Conservation (phyloP, 2,113 vertebrate species). For the Anthoscopus minutus region DNA sequence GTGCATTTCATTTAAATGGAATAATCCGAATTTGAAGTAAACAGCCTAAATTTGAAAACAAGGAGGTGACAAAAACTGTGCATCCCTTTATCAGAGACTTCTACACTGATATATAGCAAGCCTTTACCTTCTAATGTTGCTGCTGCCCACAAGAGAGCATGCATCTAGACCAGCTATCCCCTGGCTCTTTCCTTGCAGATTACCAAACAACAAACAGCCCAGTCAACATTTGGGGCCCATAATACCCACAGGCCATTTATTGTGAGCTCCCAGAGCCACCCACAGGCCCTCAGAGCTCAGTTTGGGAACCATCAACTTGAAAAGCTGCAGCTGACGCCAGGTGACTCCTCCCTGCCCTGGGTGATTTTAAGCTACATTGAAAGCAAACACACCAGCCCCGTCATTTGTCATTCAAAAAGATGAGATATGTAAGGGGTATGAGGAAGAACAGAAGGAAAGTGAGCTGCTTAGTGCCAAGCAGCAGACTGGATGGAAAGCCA, state of each 20-base stretch:
- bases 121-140: not conserved
- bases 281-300: not conserved
- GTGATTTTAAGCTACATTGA: not conserved
- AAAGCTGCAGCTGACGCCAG: not conserved
- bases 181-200: not conserved
- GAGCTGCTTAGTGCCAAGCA: not conserved
- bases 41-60: not conserved
- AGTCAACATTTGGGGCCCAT: not conserved
- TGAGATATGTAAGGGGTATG: not conserved
- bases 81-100: not conserved
- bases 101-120: not conserved
- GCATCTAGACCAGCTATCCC: not conserved
- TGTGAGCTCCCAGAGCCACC: not conserved
- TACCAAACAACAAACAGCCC: not conserved
- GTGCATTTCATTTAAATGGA: not conserved
- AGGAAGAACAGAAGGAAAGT: not conserved
- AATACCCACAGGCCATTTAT: not conserved
- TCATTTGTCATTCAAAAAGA: not conserved
- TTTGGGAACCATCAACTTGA: not conserved
- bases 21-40: not conserved
- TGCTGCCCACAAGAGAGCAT: not conserved
- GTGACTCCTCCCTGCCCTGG: not conserved
- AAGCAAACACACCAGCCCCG: not conserved
- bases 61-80: not conserved
- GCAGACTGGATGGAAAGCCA: not conserved